Base-by-base conservation (phyloP, 2,113 vertebrate species). In the Pachycephala philippinensis region DNA sequence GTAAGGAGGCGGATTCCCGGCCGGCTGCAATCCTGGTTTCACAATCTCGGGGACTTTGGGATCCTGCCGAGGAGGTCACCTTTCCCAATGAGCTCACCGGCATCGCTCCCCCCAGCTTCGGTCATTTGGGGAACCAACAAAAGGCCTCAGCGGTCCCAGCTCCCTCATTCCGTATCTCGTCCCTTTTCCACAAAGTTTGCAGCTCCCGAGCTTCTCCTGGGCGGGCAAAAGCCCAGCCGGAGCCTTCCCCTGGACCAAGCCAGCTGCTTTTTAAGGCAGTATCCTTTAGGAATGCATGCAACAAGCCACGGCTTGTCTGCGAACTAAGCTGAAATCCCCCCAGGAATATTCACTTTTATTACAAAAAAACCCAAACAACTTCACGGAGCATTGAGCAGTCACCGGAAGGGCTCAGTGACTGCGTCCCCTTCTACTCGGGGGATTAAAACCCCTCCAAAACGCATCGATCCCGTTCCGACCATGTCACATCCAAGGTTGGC, bases 241-340 rank as follows among this genome's bases (percentile, higher is more conserved):
- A 84, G 20, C 61, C 22, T 44, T 64, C 23, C 1, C 30, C 7
- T 2, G 4, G 26, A 26, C 20, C 42, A 6, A 84, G 54, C 16
- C 54, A 8, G 31, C 35, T 9, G 69, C 26, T 87, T 69, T 69
- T 72, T 22, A 24, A 22, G 50, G 11, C 47, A 27, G 6, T 5
- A 26, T 47, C 45, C 30, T 35, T 8, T 2, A 1, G 5, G 8
- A 63, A 53, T 31, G 20, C 30, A 3, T 0, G 9, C 80, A 26
- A 37, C 39, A 5, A 74, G 28, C 50, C 60, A 13, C 1, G 8
- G n/a, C 74, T 45, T 2, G 8, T 6, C 12, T 18, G 50, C 13
- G 40, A 49, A 30, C 33, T 2, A 21, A 61, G 44, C 0, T 10
- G 16, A 44, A 33, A 33, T 11, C 6, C 16, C 12, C 31, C 20